Base-by-base conservation (phyloP, 2,113 vertebrate genomes). In the Apodemus speciosus region DNA sequence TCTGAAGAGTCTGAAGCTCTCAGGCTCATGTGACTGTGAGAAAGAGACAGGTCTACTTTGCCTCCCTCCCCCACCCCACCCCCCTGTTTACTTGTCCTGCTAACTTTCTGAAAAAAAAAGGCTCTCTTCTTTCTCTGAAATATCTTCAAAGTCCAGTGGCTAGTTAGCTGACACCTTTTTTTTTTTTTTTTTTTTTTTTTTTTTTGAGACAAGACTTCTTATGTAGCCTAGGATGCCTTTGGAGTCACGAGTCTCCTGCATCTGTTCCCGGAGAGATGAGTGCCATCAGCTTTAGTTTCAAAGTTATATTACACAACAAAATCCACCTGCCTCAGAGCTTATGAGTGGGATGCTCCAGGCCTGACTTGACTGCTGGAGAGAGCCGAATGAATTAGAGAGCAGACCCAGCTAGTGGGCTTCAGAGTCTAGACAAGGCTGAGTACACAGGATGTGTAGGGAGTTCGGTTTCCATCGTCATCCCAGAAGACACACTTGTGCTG, bases 401-500 rank as follows among this genome's bases (percentile, higher is more conserved):
- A 43, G 38, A 16, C 16, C 21, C 8, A 23, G 25, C 9, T 51
- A 14, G 23, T 2, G 0, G 38, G 20, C 14, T 30, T 56, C 0
- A 10, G 88, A 35, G 49, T 16, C 14, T 43, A 0, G 0, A 3
- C 0, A 0, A 21, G 69, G 89, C 9, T 15, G 20, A n/a, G 43
- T 3, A 3, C 1, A 14, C 16, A 16, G 76, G 38, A 35, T 15
- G 4, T 25, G 15, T 0, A 13, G 86, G 60, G 9, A 46, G 35
- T 53, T 13, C 0, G 38, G 23, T 6, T 40, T 72, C 27, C 16
- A 38, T 43, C 0, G 49, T 0, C 1, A 20, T 25, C 40, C 32
- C 30, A 6, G 43, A 6, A 1, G 30, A 13, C 8, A 0, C 56
- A 10, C 1, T 0, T 18, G 85, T 23, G 3, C 27, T 0, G 3